These are phyloP conservation scores for Lagopus leucura DNA, from an alignment of 2,113 vertebrate species.

Conservation along the genomic window DNA sequence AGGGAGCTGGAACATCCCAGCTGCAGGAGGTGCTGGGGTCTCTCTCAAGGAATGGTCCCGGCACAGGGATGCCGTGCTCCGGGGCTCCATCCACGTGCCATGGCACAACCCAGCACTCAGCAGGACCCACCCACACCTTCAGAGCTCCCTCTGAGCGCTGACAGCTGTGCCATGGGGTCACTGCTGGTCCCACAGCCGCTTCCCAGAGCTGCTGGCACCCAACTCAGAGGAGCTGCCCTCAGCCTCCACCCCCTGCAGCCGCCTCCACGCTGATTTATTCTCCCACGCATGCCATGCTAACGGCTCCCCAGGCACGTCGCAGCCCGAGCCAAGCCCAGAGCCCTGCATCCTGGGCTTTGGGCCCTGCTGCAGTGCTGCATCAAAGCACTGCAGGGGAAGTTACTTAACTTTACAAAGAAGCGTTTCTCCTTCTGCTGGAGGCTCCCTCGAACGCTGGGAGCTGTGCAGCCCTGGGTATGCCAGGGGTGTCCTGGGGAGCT, in stretches of 20 bases:
- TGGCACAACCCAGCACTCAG: not conserved
- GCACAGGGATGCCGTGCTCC: not conserved
- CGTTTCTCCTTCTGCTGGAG: not conserved
- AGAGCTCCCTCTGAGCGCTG: not conserved
- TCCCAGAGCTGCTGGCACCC: not conserved
- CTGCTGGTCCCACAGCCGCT: not conserved
- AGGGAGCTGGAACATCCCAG: not conserved
- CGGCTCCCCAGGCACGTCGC: slow-evolving; percentile 42
- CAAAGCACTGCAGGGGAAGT: slow-evolving; percentile 51
- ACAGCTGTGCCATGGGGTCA: not conserved
- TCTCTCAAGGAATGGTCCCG: fast-evolving
- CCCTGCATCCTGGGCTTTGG: slow-evolving; percentile 59
- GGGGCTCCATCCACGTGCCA: fast-evolving
- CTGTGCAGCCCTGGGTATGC: not conserved
- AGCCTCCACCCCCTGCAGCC: not conserved
- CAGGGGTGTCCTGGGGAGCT: not conserved
- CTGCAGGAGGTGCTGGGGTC: fast-evolving
- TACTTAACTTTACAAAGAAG: slow-evolving; percentile 44
- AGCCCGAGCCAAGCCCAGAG: slow-evolving; percentile 43
- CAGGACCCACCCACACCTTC: not conserved
- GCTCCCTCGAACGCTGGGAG: not conserved
- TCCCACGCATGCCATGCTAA: slow-evolving; percentile 2
- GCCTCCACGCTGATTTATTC: slow-evolving; percentile 19
- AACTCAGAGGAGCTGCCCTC: not conserved
- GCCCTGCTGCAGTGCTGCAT: slow-evolving; percentile 70